A percentile compares a stretch with the other conserved stretches of the same genome.
Conservation (phyloP, 2,888 invertebrate species). For the Drosophila silvestris region DNA sequence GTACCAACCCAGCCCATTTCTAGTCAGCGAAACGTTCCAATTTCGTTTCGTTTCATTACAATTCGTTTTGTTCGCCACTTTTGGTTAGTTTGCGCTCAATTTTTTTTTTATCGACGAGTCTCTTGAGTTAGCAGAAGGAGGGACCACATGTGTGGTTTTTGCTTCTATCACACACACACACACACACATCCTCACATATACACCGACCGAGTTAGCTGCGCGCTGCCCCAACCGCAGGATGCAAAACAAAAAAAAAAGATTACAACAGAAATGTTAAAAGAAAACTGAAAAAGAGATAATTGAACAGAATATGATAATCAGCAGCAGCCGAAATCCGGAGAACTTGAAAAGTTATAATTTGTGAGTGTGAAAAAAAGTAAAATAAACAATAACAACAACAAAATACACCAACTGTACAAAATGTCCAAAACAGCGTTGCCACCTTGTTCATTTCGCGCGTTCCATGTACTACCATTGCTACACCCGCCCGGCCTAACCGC, state of each 20-base stretch:
- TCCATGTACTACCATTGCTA: constrained; percentile 70
- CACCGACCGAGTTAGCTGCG: constrained; percentile 44
- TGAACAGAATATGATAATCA: constrained; percentile 6
- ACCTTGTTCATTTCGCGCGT: constrained; percentile 60
- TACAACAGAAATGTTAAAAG: constrained; percentile 7
- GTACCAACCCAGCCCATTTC: constrained; percentile 31
- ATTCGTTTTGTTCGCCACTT: constrained; percentile 17
- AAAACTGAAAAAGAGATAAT: constrained; percentile 13
- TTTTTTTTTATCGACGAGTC: constrained; percentile 34
- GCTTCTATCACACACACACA: constrained; percentile 18
- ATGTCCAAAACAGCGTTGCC: constrained; percentile 55
- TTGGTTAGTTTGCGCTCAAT: constrained; percentile 29
- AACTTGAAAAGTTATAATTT: constrained; percentile 39
- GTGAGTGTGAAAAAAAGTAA: constrained; percentile 44
- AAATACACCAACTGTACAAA: constrained; percentile 45
- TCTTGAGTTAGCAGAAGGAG: constrained; percentile 33
- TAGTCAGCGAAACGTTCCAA: constrained; percentile 51
- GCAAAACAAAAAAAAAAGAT: constrained; percentile 23
- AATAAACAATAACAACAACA: constrained; percentile 1
- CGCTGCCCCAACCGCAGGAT: constrained; percentile 55
- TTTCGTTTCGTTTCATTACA: constrained; percentile 37
- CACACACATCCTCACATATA: constrained; percentile 8
- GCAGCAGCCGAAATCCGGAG: constrained; percentile 22
- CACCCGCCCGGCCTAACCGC: constrained; percentile 71
- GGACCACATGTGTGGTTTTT: constrained; percentile 53